Conservation (phyloP, 2,888 invertebrate species). For the Nebria brevicollis region DNA sequence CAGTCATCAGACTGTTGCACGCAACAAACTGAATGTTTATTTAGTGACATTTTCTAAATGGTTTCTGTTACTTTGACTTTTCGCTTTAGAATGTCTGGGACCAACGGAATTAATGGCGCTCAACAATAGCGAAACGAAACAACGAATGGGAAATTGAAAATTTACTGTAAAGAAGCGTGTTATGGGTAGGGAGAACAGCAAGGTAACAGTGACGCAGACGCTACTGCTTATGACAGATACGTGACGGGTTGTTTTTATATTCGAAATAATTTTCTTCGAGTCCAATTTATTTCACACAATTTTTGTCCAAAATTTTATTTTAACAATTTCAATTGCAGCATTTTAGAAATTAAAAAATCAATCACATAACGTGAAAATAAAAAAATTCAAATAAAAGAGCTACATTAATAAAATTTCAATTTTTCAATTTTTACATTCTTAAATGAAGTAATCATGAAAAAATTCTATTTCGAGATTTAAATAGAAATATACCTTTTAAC, state of each 20-base stretch:
- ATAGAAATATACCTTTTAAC: too few relatives aligned
- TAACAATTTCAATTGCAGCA: too few relatives aligned
- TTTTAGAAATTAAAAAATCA: too few relatives aligned
- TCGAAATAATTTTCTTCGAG: too few relatives aligned
- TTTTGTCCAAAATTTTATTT: too few relatives aligned
- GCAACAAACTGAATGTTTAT: constrained; percentile 37
- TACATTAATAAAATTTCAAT: too few relatives aligned
- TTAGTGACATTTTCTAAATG: constrained; percentile 45
- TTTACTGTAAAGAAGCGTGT: constrained; percentile 19
- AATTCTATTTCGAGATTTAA: too few relatives aligned
- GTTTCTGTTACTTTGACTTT: constrained; percentile 45
- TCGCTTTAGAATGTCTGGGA: neutral
- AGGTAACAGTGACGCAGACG: constrained; percentile 12
- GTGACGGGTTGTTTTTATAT: neutral
- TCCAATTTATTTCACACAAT: too few relatives aligned
- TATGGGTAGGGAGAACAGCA: neutral
- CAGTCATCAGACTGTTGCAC: constrained; percentile 24
- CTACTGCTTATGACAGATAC: constrained; percentile 29
- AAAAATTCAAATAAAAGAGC: too few relatives aligned
- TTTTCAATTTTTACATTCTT: too few relatives aligned
- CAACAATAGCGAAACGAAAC: neutral
- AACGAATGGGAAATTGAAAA: constrained; percentile 37
- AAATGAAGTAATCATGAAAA: too few relatives aligned
- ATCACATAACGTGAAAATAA: too few relatives aligned
- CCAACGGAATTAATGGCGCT: constrained; percentile 37